Evolutionary conservation across 2,797 vertebrate genomes (phyloP).

Genomic region (Gadopsis marmoratus): DNA sequence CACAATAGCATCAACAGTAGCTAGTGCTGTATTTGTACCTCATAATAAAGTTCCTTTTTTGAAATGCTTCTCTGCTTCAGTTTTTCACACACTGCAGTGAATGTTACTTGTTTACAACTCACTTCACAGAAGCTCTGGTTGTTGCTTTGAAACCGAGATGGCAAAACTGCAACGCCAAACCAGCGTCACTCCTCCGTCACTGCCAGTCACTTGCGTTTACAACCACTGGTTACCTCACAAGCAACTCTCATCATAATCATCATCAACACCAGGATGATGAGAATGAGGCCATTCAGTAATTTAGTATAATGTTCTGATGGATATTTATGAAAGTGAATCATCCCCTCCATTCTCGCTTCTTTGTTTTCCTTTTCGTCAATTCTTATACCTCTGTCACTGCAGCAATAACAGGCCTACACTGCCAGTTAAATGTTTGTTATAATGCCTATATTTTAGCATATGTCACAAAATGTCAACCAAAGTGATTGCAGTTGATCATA

Average conservation of each 20-base stretch:
- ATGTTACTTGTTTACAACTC: constrained; percentile 47
- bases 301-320: background rate
- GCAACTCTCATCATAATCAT: constrained; percentile 20
- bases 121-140: constrained; percentile 34
- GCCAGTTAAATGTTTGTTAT: constrained; percentile 21
- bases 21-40: background rate
- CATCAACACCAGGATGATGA: constrained; percentile 19
- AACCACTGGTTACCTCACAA: constrained; percentile 16
- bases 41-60: background rate
- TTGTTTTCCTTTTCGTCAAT: constrained; percentile 61
- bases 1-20: background rate
- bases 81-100: background rate
- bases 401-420: constrained; percentile 46
- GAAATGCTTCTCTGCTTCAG: background rate
- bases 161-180: constrained; percentile 40
- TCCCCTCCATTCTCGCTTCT: constrained; percentile 50
- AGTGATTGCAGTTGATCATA: background rate
- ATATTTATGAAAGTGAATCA: constrained; percentile 70
- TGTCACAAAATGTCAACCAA: background rate
- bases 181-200: constrained; percentile 39
- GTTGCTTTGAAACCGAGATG: constrained; percentile 61
- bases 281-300: constrained; percentile 20
- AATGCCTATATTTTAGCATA: background rate
- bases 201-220: constrained; percentile 60
- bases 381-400: background rate